Evolutionary conservation across 2,113 vertebrate genomes (phyloP), one percentile per base, ranked within the genome.

Genomic region (Hippocampus barbouri): DNA sequence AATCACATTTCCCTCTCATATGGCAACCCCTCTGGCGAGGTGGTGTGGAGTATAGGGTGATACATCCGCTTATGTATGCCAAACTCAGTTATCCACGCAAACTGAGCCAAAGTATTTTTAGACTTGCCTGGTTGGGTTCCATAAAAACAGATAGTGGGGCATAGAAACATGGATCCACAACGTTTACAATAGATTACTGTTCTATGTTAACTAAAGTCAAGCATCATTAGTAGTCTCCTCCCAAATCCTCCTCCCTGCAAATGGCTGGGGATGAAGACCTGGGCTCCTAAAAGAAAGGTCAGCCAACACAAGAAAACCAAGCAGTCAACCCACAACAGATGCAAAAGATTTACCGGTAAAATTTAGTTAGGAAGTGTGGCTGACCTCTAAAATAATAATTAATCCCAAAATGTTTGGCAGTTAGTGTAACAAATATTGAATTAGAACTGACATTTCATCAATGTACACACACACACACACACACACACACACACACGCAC

Each of bases 21-120:
- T 85, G 88, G 87, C 1, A 62, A 65, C 68, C 75, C 83, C 68
- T 68, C 47, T 16, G 57, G 79, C 75, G 69, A 75, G 73, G 72
- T 61, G 59, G 59, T 15, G 57, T 23, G 51, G 51, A 10, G 51
- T 21, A 57, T 25, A 57, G 54, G 25, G 25, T 60, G 57, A 60
- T 27, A 60, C 79, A 85, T 80, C 73, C 75, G 69, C 74, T 65
- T 34, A 40, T 72, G 40, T 45, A 53, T 80, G 83, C 85, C 85
- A 87, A 71, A 40, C 76, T 38, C 68, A 66, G 67, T 84, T 82
- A 75, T 72, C 64, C 68, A 68, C n/a, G 66, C 61, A 59, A 76
- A 82, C 56, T 38, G 38, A 67, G 62, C 78, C 70, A 79, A 81
- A 78, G 74, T 78, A 79, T 74, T 76, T 80, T 73, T 80, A 66